These are phyloP conservation scores for Kryphioiulus occultus DNA, from an alignment of 2,888 invertebrate species.

Conservation along the genomic window DNA sequence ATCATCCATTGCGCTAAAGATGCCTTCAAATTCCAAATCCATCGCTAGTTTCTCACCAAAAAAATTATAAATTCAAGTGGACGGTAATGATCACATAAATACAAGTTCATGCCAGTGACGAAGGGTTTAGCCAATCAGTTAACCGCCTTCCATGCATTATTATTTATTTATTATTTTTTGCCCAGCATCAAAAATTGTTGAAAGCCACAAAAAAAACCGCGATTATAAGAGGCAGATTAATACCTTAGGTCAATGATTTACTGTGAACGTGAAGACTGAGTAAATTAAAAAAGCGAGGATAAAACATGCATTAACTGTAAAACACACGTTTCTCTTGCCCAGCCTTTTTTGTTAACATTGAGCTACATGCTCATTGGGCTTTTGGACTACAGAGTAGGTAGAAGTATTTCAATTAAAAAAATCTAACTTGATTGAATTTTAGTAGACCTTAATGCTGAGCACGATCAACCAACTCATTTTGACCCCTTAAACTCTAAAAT, in stretches of 20 bases:
- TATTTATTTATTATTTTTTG: neutral
- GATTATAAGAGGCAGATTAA: neutral
- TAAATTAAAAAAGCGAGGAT: neutral
- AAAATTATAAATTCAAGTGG: neutral
- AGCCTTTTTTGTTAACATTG: neutral
- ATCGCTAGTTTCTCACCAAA: neutral
- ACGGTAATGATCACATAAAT: neutral
- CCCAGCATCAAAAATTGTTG: neutral
- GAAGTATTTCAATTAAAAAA: neutral
- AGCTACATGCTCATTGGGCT: neutral
- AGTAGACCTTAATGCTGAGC: neutral
- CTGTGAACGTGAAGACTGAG: neutral
- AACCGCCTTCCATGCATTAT: no score
- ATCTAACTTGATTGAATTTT: neutral
- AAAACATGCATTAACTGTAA: neutral
- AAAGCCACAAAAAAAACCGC: neutral
- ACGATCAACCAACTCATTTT: neutral
- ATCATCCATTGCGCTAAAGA: neutral
- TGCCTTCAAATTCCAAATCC: neutral
- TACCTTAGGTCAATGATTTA: neutral
- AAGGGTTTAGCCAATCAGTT: neutral
- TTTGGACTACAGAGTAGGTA: neutral
- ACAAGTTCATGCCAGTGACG: neutral
- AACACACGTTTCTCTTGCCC: neutral
- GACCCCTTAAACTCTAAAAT: neutral